phyloP scores from a whole-genome alignment of 2,888 invertebrate genomes.

The Marasmarcha lunaedactyla region DNA sequence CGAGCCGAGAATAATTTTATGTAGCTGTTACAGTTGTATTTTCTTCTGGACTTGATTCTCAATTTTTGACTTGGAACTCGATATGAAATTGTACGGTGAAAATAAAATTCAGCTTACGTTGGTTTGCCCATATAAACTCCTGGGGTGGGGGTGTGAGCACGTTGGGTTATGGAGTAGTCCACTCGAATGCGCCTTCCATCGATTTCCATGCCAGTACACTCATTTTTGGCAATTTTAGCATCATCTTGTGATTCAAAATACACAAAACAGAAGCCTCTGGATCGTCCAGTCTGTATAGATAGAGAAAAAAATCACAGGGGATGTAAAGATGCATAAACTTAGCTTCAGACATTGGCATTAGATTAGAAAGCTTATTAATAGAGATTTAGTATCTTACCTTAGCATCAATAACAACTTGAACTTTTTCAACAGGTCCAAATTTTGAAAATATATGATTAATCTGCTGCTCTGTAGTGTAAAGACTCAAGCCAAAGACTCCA shows the following conservation, averaged over 20 bases:
- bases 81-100: no score
- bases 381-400: conserved; percentile 85
- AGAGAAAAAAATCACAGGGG: neutral
- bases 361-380: no score
- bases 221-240: conserved; percentile 93
- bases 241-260: conserved; percentile 91
- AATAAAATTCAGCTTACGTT: conserved; percentile 69
- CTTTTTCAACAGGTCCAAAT: conserved; percentile 91
- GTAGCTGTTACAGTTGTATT: no score
- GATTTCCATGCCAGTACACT: conserved; percentile 94
- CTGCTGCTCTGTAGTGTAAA: conserved; percentile 93
- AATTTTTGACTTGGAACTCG: no score
- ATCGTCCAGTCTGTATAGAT: conserved; percentile 81
- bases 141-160: conserved; percentile 97
- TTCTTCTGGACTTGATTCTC: no score
- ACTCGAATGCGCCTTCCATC: conserved; percentile 94
- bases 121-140: conserved; percentile 97
- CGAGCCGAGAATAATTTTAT: no score
- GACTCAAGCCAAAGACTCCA: conserved; percentile 94
- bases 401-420: conserved; percentile 95
- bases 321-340: no score
- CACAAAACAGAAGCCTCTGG: conserved; percentile 96
- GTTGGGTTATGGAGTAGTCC: conserved; percentile 94
- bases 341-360: no score
- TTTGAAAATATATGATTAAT: conserved; percentile 92